Percentiles rank a stretch among this genome's conserved stretches.
phyloP scores from a whole-genome alignment of 2,797 vertebrate species.

The Oreochromis mossambicus region DNA sequence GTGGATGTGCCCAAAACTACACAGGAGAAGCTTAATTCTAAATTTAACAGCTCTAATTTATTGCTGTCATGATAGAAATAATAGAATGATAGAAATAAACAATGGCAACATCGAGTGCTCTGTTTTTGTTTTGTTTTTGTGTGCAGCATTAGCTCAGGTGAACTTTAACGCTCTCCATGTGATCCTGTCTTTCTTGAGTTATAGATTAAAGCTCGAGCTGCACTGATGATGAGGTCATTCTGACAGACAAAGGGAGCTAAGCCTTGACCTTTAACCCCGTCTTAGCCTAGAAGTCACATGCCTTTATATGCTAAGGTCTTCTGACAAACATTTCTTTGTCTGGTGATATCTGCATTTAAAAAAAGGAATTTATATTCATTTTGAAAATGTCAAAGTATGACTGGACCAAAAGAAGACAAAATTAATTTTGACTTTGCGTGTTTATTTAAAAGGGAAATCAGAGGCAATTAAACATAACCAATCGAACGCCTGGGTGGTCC shows the following conservation, averaged over 20 bases:
- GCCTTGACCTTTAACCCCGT: slow-evolving; percentile 22
- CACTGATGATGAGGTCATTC: not conserved
- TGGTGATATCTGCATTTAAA: not conserved
- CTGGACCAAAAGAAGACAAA: not conserved
- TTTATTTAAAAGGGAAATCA: not conserved
- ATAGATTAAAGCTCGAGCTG: slow-evolving; percentile 13
- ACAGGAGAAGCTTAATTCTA: not conserved
- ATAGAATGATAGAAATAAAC: not conserved
- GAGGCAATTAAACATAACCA: not conserved
- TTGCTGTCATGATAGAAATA: not conserved
- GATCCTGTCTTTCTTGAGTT: not conserved
- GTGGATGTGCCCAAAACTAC: not conserved
- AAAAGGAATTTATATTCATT: not conserved
- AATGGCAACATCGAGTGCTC: not conserved
- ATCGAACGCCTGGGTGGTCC: slow-evolving; percentile 49
- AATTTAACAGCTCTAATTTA: not conserved
- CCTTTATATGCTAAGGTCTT: not conserved
- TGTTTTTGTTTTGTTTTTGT: not conserved
- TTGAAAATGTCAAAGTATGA: not conserved
- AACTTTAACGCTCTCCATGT: not conserved
- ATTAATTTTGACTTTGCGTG: not conserved
- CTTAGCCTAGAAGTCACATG: slow-evolving; percentile 36
- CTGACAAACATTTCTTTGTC: not conserved
- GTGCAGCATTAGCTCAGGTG: not conserved
- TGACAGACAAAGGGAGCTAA: slow-evolving; percentile 6